Evolutionary conservation across 2,797 vertebrate species (phyloP).

Genomic region (Heliangelus exortis): DNA sequence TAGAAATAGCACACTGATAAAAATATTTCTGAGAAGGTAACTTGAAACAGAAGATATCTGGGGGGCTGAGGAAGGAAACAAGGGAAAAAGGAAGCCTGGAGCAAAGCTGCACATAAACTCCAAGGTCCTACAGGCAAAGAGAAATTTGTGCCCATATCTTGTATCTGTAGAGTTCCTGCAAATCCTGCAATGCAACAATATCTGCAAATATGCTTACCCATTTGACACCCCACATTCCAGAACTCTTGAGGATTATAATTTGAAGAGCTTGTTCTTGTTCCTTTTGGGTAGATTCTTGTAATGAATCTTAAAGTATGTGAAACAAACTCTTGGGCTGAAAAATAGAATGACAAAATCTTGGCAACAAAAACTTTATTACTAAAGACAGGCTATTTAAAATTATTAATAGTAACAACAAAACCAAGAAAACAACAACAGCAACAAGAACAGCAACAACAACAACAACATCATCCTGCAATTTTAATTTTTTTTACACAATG

Average conservation of each 20-base stretch:
- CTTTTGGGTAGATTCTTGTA: slow-evolving; percentile 88
- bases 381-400: neutral
- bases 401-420: neutral
- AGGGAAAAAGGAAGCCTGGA: neutral
- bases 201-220: slow-evolving; percentile 79
- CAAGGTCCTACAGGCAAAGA: neutral
- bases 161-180: neutral
- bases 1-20: neutral
- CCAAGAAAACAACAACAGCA: too few species aligned
- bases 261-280: slow-evolving; percentile 81
- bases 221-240: slow-evolving; percentile 91
- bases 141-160: neutral
- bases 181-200: neutral
- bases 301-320: slow-evolving; percentile 85
- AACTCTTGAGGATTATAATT: slow-evolving; percentile 91
- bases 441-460: too few species aligned
- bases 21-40: neutral
- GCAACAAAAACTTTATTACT: neutral
- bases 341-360: neutral
- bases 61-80: neutral
- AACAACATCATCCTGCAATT: too few species aligned
- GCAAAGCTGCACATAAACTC: neutral
- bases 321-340: slow-evolving; percentile 82
- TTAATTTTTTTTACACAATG: neutral
- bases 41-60: neutral